A percentile compares a stretch with the other conserved stretches of the same genome.
Conservation (phyloP, 2,888 invertebrate species). For the Caenorhabditis sp. region DNA sequence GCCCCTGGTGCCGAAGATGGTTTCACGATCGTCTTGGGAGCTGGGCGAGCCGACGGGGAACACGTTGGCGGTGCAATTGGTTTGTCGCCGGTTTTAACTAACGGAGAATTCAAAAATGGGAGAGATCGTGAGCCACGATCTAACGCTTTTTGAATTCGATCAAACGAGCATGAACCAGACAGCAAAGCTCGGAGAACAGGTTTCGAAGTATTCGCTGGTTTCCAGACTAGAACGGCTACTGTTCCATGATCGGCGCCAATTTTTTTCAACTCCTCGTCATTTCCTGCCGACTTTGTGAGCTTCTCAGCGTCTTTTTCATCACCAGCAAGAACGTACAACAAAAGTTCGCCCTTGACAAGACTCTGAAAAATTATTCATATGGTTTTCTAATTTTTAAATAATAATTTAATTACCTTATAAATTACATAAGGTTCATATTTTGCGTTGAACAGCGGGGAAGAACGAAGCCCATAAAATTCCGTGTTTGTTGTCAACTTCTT, state of each 20-base stretch:
- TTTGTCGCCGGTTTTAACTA: background rate
- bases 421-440: constrained; percentile 25
- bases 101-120: constrained; percentile 33
- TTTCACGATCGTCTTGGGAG: background rate
- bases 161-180: constrained; percentile 23
- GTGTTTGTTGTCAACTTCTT: constrained; percentile 13
- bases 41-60: background rate
- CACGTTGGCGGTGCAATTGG: background rate
- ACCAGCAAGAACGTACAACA: constrained; percentile 41
- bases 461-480: background rate
- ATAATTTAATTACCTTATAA: constrained; percentile 6
- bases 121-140: constrained; percentile 30
- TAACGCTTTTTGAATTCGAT: constrained; percentile 37
- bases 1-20: background rate
- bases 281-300: constrained; percentile 28
- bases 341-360: constrained; percentile 20
- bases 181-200: constrained; percentile 27
- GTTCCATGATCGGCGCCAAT: constrained; percentile 29
- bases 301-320: constrained; percentile 41
- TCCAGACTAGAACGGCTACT: constrained; percentile 35
- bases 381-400: background rate
- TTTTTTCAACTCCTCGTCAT: constrained; percentile 30
- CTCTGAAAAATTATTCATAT: constrained; percentile 15
- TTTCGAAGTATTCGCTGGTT: constrained; percentile 22
- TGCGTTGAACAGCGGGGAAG: constrained; percentile 12